Percentiles rank a stretch among this genome's conserved stretches.
Conservation (phyloP, 2,113 vertebrate genomes). For the Chamaetylas fuelleborni region DNA sequence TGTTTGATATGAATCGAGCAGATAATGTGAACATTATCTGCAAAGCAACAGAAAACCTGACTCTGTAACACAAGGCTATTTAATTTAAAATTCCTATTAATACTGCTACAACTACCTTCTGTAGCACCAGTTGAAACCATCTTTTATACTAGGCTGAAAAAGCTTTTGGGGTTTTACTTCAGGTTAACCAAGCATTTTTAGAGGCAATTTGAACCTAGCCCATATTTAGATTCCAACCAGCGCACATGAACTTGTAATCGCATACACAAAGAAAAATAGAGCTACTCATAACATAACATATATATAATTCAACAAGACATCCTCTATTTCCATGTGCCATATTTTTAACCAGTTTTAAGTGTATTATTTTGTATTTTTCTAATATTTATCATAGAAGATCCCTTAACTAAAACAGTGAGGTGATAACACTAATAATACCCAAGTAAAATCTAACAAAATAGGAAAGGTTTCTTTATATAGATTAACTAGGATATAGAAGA, state of each 20-base stretch:
- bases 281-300: not conserved
- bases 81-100: not conserved
- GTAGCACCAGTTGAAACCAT: not conserved
- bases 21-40: not conserved
- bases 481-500: not conserved
- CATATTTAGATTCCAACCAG: not conserved
- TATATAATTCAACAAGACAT: not conserved
- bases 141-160: not conserved
- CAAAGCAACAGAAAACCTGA: not conserved
- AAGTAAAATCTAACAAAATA: not conserved
- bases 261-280: not conserved
- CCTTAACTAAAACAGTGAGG: not conserved
- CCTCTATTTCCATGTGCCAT: not conserved
- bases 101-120: not conserved
- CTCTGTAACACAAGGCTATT: not conserved
- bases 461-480: not conserved
- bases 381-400: not conserved
- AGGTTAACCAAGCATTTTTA: slow-evolving; percentile 1
- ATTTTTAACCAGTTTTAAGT: not conserved
- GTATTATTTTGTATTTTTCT: not conserved
- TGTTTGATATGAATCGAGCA: not conserved
- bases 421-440: not conserved
- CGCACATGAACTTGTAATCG: not conserved
- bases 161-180: not conserved
- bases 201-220: not conserved